Evolutionary conservation across 1,140 invertebrate genomes (phyloP), one percentile per base, ranked within the genome.

Genomic region (Thalassaphorura encarpata): DNA sequence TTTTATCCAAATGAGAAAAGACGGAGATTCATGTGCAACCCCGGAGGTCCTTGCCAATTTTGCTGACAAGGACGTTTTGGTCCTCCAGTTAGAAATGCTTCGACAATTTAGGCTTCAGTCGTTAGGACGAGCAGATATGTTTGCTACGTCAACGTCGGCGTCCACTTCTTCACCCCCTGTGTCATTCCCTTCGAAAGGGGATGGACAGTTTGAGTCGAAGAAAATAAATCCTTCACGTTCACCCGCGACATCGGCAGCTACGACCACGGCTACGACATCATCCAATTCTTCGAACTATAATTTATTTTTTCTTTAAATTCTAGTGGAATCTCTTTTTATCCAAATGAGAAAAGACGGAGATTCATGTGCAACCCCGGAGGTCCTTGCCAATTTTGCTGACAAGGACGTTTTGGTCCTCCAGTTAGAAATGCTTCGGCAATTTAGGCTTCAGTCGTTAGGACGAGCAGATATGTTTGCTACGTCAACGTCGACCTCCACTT

Each of bases 21-120:
- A 6, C 6, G 65, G 71, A 74, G 58, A 67, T 69, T 36, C 55
- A 74, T 23, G 45, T 71, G 3, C 33, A 57, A 0, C 33, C 67
- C 54, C 68, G 68, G 27, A 53, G 70, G 2, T 11, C 33, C 11
- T n/a, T n/a, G 33, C 33, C 11, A 11, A 36, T 11, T 36, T 36
- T n/a, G 11, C 33, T 11, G n/a, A 36, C 11, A 36, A n/a, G 33
- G 33, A 36, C n/a, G 64, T 67, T 42, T 62, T 36, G 3, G 39
- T 31, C 1, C 64, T 71, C 13, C 64, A 42, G 19, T 28, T 11
- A 18, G 5, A 43, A n/a, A 36, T 36, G 11, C 33, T 36, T 36
- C 33, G 33, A 11, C 11, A n/a, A 36, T 36, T 36, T n/a, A n/a
- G 33, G n/a, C n/a, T 36, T n/a, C 11, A n/a, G 33, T n/a, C n/a